These are phyloP conservation scores for Pachyrhynchus sulphureomaculatus DNA, from an alignment of 1,140 invertebrate species.

Conservation along the genomic window DNA sequence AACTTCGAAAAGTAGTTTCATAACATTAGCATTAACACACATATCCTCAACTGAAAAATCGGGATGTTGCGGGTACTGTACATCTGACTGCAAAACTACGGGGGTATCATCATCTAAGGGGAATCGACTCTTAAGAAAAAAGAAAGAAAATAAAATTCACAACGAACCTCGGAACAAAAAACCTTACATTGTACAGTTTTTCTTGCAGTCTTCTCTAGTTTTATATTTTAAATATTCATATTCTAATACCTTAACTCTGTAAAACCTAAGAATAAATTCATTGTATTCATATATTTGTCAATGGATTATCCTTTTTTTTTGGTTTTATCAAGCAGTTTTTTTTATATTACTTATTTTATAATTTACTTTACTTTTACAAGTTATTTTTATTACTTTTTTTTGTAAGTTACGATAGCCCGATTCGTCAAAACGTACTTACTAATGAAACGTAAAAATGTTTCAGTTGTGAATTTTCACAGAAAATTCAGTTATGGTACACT, in stretches of 20 bases:
- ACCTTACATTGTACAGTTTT: conserved; percentile 47
- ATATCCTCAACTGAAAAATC: too few species aligned
- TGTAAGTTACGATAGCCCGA: conserved; percentile 13
- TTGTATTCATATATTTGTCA: conserved; percentile 52
- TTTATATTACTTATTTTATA: conserved; percentile 37
- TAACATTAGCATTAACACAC: neutral
- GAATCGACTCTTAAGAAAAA: conserved; percentile 6
- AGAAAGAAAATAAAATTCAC: conserved; percentile 4
- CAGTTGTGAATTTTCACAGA: neutral
- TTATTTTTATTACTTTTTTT: conserved; percentile 25
- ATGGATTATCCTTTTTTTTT: conserved; percentile 51
- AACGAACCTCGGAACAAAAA: conserved; percentile 7
- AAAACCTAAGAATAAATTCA: conserved; percentile 52
- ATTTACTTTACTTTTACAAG: conserved; percentile 35
- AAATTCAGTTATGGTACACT: neutral
- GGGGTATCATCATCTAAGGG: neutral
- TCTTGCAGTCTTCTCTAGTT: conserved; percentile 49
- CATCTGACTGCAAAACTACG: conserved; percentile 17
- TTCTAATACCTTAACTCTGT: conserved; percentile 47
- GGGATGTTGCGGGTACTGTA: conserved; percentile 44
- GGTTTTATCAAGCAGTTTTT: conserved; percentile 44
- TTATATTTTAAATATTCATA: conserved; percentile 35
- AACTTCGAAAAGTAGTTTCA: too few species aligned
- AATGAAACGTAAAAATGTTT: neutral
- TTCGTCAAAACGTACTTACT: conserved; percentile 2